Percentiles rank a stretch among this genome's conserved stretches.
Evolutionary conservation across 2,113 vertebrate genomes (phyloP).

Genomic region (Struthio camelus): DNA sequence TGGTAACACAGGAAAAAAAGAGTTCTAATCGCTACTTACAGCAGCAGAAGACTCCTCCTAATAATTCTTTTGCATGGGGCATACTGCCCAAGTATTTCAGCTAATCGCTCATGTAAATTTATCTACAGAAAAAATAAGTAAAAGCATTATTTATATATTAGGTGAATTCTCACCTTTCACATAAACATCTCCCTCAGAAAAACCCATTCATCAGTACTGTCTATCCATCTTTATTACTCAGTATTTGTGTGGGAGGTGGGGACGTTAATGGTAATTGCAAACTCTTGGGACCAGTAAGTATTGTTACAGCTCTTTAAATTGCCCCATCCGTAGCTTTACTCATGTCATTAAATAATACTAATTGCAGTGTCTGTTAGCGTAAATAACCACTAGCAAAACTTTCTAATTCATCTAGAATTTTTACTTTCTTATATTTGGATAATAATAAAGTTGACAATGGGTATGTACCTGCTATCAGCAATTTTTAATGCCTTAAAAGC

Average conservation of each 20-base stretch:
- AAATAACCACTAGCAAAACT: not conserved
- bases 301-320: not conserved
- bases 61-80: not conserved
- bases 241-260: not conserved
- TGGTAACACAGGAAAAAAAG: not conserved
- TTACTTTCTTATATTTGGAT: not conserved
- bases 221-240: not conserved
- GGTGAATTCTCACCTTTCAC: not conserved
- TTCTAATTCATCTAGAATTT: not conserved
- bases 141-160: not conserved
- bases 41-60: not conserved
- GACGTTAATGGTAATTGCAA: not conserved
- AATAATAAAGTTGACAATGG: not conserved
- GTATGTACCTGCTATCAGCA: not conserved
- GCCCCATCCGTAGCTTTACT: not conserved
- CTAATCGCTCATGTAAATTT: not conserved
- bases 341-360: not conserved
- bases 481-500: not conserved
- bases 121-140: not conserved
- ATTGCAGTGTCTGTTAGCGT: not conserved
- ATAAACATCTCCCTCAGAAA: not conserved
- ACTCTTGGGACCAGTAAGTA: not conserved
- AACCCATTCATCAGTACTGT: not conserved
- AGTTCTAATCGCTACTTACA: not conserved
- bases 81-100: not conserved